phyloP scores from a whole-genome alignment of 2,797 vertebrate species.

The Serranus cabrilla region DNA sequence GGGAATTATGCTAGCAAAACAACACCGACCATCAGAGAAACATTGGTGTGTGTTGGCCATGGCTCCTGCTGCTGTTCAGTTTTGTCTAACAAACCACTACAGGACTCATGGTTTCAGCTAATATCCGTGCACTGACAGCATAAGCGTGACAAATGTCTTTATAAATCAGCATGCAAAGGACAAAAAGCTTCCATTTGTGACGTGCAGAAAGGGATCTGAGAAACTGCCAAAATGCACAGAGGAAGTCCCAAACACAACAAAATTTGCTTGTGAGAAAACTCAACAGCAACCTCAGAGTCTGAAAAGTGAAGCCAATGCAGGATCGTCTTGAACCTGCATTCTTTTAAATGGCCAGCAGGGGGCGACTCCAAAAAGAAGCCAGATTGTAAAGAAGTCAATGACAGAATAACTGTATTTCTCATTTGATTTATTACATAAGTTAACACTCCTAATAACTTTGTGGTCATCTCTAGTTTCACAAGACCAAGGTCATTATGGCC shows the following conservation, averaged over 20 bases:
- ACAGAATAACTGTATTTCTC: no score
- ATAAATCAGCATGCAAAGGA: neutral
- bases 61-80: neutral
- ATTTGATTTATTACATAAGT: no score
- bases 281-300: neutral
- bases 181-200: neutral
- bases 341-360: no score
- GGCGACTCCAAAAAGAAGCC: no score
- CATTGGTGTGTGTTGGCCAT: neutral
- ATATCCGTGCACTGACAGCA: neutral
- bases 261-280: neutral
- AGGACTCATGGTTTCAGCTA: neutral
- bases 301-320: no score
- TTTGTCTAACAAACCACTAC: neutral
- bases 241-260: neutral
- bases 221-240: neutral
- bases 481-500: no score
- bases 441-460: no score
- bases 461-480: no score
- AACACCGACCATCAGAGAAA: neutral
- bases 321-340: no score
- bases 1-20: constrained; percentile 9
- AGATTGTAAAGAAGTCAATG: no score
- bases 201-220: neutral
- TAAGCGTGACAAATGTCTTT: neutral